Evolutionary conservation across 1,140 invertebrate species (phyloP).

Genomic region (Anoplophora glabripennis): DNA sequence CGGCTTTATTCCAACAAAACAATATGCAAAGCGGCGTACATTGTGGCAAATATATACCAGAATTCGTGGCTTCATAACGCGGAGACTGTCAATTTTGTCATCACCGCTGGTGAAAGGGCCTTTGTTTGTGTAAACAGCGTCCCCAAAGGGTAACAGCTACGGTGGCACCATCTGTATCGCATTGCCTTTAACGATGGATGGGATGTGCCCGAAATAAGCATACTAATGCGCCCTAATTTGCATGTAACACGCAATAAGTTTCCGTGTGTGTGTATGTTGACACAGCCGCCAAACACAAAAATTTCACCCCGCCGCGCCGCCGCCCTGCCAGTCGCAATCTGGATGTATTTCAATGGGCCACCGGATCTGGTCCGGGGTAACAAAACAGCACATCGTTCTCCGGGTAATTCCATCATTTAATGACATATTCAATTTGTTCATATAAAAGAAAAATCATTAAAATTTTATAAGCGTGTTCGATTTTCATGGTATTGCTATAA

Average conservation of each 20-base stretch:
- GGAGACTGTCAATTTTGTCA: constrained; percentile 32
- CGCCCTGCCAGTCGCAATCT: constrained; percentile 33
- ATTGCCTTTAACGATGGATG: constrained; percentile 31
- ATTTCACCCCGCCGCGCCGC: constrained; percentile 9
- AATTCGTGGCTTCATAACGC: not conserved
- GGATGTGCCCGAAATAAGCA: constrained; percentile 42
- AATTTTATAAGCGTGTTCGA: too few species aligned
- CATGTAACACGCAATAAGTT: constrained; percentile 44
- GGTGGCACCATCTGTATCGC: constrained; percentile 23
- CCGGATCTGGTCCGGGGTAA: too few species aligned
- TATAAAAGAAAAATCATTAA: too few species aligned
- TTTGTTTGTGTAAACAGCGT: constrained; percentile 40
- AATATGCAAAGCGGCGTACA: constrained; percentile 4
- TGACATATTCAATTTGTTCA: too few species aligned
- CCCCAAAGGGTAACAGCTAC: constrained; percentile 39
- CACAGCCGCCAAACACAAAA: constrained; percentile 35
- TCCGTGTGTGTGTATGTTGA: constrained; percentile 35
- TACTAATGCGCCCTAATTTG: constrained; percentile 44
- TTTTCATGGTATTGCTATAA: too few species aligned
- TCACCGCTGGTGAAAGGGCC: constrained; percentile 33
- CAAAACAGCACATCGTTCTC: too few species aligned
- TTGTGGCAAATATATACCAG: not conserved
- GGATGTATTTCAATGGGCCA: too few species aligned
- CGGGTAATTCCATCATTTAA: too few species aligned
- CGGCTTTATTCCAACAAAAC: too few species aligned